Conservation (phyloP, 2,888 invertebrate species). For the Operophtera brumata region DNA sequence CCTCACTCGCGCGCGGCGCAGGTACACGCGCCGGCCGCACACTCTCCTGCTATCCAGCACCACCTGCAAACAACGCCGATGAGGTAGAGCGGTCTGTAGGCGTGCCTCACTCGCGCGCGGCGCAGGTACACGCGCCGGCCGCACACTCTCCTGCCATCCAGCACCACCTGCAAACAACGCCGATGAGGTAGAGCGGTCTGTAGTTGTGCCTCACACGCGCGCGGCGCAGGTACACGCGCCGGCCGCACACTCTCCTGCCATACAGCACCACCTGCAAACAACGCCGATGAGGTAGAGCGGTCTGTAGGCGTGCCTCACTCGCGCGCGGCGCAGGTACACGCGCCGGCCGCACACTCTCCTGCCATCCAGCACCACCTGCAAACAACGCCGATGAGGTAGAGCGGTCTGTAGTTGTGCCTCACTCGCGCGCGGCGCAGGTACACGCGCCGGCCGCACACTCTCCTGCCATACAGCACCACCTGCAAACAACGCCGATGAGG, state of each 20-base stretch:
- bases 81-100: constrained; percentile 50
- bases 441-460: constrained; percentile 49
- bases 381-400: constrained; percentile 47
- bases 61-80: constrained; percentile 47
- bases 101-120: constrained; percentile 28
- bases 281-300: constrained; percentile 52
- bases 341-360: constrained; percentile 47
- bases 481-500: constrained; percentile 43
- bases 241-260: constrained; percentile 44
- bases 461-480: constrained; percentile 50
- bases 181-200: constrained; percentile 50
- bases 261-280: constrained; percentile 49
- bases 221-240: constrained; percentile 46
- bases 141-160: constrained; percentile 49
- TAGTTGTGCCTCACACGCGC: constrained; percentile 33
- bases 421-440: constrained; percentile 35
- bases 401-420: constrained; percentile 39
- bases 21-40: constrained; percentile 49
- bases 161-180: constrained; percentile 45
- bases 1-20: constrained; percentile 26
- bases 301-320: constrained; percentile 33
- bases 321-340: constrained; percentile 39
- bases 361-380: constrained; percentile 53
- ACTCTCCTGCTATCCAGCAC: constrained; percentile 47
- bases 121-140: constrained; percentile 47